phyloP scores from a whole-genome alignment of 1,140 invertebrate species.

The Potamilus streckersoni region DNA sequence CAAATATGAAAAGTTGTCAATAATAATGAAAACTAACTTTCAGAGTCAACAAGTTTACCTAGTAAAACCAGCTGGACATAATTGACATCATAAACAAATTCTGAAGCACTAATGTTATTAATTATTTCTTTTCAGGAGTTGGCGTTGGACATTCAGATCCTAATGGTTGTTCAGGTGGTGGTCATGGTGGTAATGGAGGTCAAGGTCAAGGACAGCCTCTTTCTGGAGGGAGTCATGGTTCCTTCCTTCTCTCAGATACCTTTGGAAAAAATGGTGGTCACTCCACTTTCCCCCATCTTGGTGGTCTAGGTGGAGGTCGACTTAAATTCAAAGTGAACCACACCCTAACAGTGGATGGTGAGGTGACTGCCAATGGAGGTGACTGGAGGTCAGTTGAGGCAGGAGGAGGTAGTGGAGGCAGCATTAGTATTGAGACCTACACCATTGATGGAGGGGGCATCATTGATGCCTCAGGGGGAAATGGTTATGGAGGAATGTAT shows the following conservation, averaged over 20 bases:
- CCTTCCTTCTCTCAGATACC: constrained; percentile 42
- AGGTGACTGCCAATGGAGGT: constrained; percentile 44
- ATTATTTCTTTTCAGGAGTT: constrained; percentile 27
- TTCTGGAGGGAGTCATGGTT: constrained; percentile 47
- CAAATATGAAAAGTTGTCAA: too few species aligned
- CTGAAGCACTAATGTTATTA: too few species aligned
- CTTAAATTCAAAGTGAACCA: constrained; percentile 38
- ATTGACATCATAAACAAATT: too few species aligned
- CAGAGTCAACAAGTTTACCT: too few species aligned
- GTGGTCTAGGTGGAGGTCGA: constrained; percentile 48
- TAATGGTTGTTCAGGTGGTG: constrained; percentile 49
- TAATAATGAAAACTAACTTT: too few species aligned
- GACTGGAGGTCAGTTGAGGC: constrained; percentile 40
- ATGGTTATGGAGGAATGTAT: constrained; percentile 38
- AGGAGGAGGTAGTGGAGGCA: constrained; percentile 55
- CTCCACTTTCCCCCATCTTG: constrained; percentile 45
- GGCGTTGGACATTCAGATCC: constrained; percentile 16
- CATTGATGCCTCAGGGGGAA: constrained; percentile 45
- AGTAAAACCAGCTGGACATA: too few species aligned
- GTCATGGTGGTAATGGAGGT: constrained; percentile 58
- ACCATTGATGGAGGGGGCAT: constrained; percentile 50
- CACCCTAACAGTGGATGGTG: constrained; percentile 49
- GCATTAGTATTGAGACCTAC: constrained; percentile 42
- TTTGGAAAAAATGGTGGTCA: constrained; percentile 56
- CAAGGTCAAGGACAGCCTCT: constrained; percentile 44